A percentile compares a stretch with the other conserved stretches of the same genome.
Conservation (phyloP, 2,113 vertebrate genomes). For the Megalops atlanticus region DNA sequence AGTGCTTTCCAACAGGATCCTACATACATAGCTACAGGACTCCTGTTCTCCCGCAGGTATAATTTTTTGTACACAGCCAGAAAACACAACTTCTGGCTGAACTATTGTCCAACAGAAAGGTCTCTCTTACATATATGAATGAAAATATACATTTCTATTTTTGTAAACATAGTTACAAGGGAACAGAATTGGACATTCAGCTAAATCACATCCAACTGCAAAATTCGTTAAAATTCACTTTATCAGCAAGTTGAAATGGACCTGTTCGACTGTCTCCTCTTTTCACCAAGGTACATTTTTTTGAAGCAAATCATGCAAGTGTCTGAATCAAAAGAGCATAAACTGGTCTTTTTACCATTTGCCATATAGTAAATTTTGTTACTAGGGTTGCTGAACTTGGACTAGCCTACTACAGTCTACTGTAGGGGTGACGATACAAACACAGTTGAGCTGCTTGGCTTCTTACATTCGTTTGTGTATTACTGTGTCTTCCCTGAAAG, state of each 20-base stretch:
- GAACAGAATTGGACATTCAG: neutral
- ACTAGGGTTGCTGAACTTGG: no score
- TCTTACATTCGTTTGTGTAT: conserved; percentile 34
- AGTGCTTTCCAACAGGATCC: neutral
- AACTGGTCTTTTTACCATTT: conserved; percentile 1
- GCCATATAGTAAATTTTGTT: neutral
- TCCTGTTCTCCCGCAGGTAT: no score
- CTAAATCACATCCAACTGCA: neutral
- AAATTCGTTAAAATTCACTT: neutral
- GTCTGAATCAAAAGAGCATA: neutral
- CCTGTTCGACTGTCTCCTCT: neutral
- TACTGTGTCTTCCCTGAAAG: conserved; percentile 34
- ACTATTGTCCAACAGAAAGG: no score
- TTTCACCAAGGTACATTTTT: no score
- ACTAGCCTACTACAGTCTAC: neutral
- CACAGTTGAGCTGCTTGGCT: conserved; percentile 18
- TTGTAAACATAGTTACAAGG: neutral
- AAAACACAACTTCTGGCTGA: no score
- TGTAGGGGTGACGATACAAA: neutral
- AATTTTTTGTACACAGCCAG: no score
- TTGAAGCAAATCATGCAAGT: neutral
- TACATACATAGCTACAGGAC: no score
- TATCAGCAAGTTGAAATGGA: neutral
- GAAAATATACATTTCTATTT: neutral
- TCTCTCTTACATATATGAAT: no score